Percentiles rank a stretch among this genome's conserved stretches.
Evolutionary conservation across 2,797 vertebrate species (phyloP).

Genomic region (Argyrosomus regius): DNA sequence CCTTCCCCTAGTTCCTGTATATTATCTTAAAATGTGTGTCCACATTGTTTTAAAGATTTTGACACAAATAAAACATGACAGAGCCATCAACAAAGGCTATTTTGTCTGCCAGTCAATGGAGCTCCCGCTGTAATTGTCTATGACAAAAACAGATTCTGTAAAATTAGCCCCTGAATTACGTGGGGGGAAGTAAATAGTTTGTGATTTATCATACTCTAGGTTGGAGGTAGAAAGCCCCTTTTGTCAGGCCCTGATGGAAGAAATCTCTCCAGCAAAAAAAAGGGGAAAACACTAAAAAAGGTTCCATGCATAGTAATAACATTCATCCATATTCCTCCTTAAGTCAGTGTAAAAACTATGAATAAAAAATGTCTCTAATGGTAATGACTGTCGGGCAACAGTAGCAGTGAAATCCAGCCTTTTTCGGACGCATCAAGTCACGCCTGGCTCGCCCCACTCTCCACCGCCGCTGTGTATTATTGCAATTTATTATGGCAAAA

Average conservation of each 20-base stretch:
- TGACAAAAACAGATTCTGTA: constrained; percentile 90
- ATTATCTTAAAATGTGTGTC: constrained; percentile 87
- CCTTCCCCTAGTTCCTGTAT: constrained; percentile 75
- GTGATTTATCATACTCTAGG: constrained; percentile 88
- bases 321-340: constrained; percentile 86
- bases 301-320: constrained; percentile 88
- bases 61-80: constrained; percentile 89
- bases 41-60: constrained; percentile 85
- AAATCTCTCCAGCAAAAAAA: constrained; percentile 73
- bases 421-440: constrained; percentile 81
- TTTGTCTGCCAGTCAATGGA: constrained; percentile 89
- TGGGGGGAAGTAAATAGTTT: constrained; percentile 87
- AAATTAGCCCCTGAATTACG: constrained; percentile 88
- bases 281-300: constrained; percentile 61
- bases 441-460: constrained; percentile 80
- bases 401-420: constrained; percentile 75
- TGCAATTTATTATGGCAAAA: constrained; percentile 88
- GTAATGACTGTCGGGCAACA: constrained; percentile 84
- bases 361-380: constrained; percentile 87
- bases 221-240: constrained; percentile 83
- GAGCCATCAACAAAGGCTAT: constrained; percentile 90
- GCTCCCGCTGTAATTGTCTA: constrained; percentile 86
- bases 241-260: constrained; percentile 86
- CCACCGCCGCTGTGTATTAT: constrained; percentile 82
- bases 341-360: constrained; percentile 87